Evolutionary conservation across 2,797 vertebrate species (phyloP).

Genomic region (Loriculus beryllinus): DNA sequence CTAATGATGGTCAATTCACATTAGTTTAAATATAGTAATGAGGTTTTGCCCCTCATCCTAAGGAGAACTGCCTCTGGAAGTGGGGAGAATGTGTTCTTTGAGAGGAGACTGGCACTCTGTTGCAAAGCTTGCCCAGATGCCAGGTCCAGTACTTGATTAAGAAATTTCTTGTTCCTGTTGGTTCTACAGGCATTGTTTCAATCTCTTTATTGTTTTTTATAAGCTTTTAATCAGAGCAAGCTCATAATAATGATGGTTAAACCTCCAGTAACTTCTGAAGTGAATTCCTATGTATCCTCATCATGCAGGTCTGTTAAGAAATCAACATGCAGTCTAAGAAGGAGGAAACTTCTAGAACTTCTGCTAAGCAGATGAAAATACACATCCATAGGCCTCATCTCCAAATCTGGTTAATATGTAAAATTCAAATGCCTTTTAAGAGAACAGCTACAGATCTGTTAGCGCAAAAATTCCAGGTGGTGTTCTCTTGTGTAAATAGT

Average conservation of each 20-base stretch:
- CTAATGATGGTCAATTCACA: neutral
- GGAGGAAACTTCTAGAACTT: neutral
- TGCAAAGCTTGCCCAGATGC: neutral
- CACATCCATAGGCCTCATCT: neutral
- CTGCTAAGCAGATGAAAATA: neutral
- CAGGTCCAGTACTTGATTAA: fast-evolving
- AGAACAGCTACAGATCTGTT: neutral
- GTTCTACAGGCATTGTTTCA: neutral
- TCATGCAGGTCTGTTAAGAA: neutral
- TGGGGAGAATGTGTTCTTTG: neutral
- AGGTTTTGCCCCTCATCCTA: neutral
- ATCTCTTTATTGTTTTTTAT: neutral
- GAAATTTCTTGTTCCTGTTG: neutral
- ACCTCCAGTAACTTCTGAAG: neutral
- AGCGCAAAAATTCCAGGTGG: neutral
- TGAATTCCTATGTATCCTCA: neutral
- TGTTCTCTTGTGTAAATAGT: neutral
- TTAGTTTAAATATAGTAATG: neutral
- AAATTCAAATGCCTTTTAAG: neutral
- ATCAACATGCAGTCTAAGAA: neutral
- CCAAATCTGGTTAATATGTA: neutral
- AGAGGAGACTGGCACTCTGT: neutral
- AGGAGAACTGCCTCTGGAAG: neutral
- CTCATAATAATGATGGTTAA: neutral
- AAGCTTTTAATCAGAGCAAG: neutral